Percentiles rank a stretch among this genome's conserved stretches.
Evolutionary conservation across 2,797 vertebrate genomes (phyloP).

Genomic region (Myotis planiceps): DNA sequence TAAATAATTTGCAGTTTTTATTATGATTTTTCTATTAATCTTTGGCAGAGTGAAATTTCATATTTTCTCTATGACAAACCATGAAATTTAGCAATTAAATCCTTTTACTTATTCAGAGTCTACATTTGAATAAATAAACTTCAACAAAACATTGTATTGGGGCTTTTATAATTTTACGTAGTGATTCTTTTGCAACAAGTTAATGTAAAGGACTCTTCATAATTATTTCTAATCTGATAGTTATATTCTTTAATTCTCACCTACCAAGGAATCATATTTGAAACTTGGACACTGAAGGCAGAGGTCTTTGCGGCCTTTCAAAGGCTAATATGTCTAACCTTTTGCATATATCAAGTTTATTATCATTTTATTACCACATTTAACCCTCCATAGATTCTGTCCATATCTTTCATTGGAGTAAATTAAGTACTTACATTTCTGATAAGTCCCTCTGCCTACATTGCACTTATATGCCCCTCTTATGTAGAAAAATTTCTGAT

Average conservation of each 20-base stretch:
- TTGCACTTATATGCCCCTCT: not conserved
- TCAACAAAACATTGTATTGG: not conserved
- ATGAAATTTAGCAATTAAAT: constrained; percentile 83
- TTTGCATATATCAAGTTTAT: not conserved
- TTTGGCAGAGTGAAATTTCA: constrained; percentile 83
- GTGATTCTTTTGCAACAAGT: not conserved
- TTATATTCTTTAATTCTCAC: constrained; percentile 15
- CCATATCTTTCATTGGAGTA: not conserved
- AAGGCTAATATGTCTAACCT: not conserved
- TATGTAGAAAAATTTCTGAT: not conserved
- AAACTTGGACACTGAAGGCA: not conserved
- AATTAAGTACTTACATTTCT: not conserved
- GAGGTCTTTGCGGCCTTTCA: constrained; percentile 1
- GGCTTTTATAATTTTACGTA: constrained; percentile 28
- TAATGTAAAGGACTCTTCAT: not conserved
- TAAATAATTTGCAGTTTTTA: constrained; percentile 83
- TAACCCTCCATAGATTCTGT: not conserved
- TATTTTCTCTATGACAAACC: constrained; percentile 81
- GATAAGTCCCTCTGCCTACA: not conserved
- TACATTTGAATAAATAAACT: constrained; percentile 53
- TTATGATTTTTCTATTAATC: constrained; percentile 85
- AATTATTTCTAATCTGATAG: constrained; percentile 40
- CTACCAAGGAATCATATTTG: not conserved
- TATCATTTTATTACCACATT: not conserved
- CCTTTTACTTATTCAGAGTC: constrained; percentile 64